These are phyloP conservation scores for Oreotrochilus melanogaster DNA, from an alignment of 2,113 vertebrate species.

Conservation along the genomic window DNA sequence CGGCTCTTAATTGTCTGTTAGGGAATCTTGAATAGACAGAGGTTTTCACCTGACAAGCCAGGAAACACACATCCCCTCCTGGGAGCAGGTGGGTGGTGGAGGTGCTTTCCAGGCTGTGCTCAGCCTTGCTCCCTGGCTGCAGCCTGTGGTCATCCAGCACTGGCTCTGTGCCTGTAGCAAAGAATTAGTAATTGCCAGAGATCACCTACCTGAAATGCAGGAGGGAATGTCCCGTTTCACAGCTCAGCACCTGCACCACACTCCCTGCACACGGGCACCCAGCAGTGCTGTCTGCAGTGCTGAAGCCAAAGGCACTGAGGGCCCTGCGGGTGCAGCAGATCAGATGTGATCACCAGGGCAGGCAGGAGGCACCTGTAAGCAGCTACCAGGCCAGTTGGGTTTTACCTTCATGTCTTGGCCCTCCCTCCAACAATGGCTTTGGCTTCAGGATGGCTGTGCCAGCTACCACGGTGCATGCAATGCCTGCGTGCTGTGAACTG, in stretches of 20 bases:
- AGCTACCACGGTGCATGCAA: rapidly evolving
- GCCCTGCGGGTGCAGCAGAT: too few species aligned
- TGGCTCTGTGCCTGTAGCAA: not conserved
- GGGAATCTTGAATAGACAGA: not conserved
- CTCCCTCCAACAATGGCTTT: not conserved
- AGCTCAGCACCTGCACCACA: not conserved
- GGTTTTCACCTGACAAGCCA: not conserved
- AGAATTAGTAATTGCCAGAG: not conserved
- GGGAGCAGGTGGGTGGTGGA: rapidly evolving
- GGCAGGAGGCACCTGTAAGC: not conserved
- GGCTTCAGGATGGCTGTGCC: not conserved
- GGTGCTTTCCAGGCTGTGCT: not conserved
- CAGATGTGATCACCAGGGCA: not conserved
- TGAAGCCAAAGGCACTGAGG: too few species aligned
- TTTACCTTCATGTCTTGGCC: not conserved
- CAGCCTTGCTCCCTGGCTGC: not conserved
- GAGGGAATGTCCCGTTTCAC: not conserved
- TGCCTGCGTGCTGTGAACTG: not conserved
- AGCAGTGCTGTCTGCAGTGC: not conserved
- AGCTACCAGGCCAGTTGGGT: not conserved
- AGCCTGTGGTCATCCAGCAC: not conserved
- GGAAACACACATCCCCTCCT: rapidly evolving
- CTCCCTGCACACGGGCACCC: rapidly evolving
- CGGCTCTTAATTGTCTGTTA: not conserved
- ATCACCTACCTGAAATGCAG: not conserved